Conservation (phyloP, 1,140 invertebrate species). For the Drosophila kanapiae region DNA sequence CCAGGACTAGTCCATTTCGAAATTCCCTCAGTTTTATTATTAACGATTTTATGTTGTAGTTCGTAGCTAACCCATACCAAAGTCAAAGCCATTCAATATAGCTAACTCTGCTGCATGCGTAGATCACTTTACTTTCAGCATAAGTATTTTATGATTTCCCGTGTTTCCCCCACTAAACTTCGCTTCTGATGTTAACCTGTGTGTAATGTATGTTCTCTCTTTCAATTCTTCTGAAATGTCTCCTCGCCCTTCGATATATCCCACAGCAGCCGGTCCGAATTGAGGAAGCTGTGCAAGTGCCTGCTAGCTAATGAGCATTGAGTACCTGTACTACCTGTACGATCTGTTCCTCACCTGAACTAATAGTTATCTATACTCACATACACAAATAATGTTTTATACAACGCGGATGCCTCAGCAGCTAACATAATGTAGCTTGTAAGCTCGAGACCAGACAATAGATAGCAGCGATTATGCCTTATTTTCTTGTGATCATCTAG, state of each 20-base stretch:
- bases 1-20: constrained; percentile 2
- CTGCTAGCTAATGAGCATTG: constrained; percentile 51
- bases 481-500: constrained; percentile 61
- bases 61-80: constrained; percentile 4
- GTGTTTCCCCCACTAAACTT: background rate
- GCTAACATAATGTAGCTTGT: constrained; percentile 20
- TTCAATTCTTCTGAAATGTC: background rate
- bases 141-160: background rate
- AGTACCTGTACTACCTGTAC: constrained; percentile 29
- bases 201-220: constrained; percentile 37
- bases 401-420: constrained; percentile 19
- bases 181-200: constrained; percentile 16
- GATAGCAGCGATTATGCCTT: constrained; percentile 46
- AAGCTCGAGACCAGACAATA: constrained; percentile 50
- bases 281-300: constrained; percentile 43
- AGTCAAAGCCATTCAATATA: constrained; percentile 3
- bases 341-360: constrained; percentile 38
- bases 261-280: constrained; percentile 23
- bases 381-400: constrained; percentile 27
- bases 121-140: constrained; percentile 3
- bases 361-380: constrained; percentile 22
- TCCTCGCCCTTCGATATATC: constrained; percentile 3
- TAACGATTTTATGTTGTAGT: constrained; percentile 35
- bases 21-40: background rate
- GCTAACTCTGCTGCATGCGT: constrained; percentile 33